Conservation (phyloP, 2,797 vertebrate species). For the Squalus acanthias region DNA sequence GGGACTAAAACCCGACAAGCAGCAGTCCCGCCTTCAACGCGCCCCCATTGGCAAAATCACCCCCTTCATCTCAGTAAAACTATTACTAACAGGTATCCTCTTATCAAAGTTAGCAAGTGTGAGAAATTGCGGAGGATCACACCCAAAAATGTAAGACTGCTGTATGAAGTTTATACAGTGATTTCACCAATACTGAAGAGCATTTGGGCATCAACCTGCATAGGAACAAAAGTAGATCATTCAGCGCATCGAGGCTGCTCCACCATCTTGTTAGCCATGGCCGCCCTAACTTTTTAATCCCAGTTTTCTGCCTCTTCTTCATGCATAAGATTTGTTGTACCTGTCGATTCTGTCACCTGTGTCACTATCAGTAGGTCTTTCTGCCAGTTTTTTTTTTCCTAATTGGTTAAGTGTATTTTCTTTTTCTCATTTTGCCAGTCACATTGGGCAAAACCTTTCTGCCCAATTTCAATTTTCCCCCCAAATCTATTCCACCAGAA, state of each 20-base stretch:
- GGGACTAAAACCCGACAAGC: too few species aligned
- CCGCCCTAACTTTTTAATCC: background rate
- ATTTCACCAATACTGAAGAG: background rate
- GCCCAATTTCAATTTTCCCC: background rate
- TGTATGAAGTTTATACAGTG: background rate
- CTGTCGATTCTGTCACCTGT: background rate
- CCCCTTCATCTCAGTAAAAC: background rate
- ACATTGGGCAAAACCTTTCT: background rate
- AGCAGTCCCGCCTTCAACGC: too few species aligned
- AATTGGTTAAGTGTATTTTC: background rate
- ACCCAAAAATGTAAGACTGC: background rate
- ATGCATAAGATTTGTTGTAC: background rate
- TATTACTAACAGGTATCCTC: background rate
- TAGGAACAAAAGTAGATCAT: background rate
- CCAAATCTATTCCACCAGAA: background rate
- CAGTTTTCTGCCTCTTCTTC: background rate
- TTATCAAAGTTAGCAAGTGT: background rate
- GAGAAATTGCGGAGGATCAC: background rate
- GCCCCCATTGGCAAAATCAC: too few species aligned
- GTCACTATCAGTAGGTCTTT: background rate
- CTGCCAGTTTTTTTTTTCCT: background rate
- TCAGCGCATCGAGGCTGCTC: background rate
- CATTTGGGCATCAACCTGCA: background rate
- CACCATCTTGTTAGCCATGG: background rate
- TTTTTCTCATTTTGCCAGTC: background rate